Conservation (phyloP, 2,888 invertebrate species). For the Ptilodon capucinus region DNA sequence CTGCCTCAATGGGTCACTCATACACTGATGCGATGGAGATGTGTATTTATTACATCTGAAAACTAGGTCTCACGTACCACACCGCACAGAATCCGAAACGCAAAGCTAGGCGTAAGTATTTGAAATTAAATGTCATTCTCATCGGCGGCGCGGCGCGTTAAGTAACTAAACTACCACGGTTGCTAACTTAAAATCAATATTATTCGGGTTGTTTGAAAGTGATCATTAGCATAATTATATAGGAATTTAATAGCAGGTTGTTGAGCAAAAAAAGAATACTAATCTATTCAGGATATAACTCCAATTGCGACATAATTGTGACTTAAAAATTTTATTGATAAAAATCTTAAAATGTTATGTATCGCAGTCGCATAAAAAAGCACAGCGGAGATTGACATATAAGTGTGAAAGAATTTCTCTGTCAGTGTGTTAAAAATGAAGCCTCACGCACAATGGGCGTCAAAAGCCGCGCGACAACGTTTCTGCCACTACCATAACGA, state of each 20-base stretch:
- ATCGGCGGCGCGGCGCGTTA: slow-evolving; percentile 19
- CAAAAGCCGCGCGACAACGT: too few relatives aligned
- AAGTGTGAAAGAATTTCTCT: slow-evolving; percentile 26
- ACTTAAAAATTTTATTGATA: not conserved
- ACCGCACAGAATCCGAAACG: slow-evolving; percentile 27
- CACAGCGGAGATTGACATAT: slow-evolving; percentile 19
- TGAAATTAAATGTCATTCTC: slow-evolving; percentile 33
- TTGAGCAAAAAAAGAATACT: slow-evolving; percentile 14
- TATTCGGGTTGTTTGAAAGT: slow-evolving; percentile 24
- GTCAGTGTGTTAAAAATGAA: slow-evolving; percentile 9
- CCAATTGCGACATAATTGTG: not conserved
- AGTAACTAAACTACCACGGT: slow-evolving; percentile 24
- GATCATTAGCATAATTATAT: slow-evolving; percentile 20
- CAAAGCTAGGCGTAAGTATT: slow-evolving; percentile 32
- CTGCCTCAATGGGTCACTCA: slow-evolving; percentile 24
- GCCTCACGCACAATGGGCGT: too few relatives aligned
- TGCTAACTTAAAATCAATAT: slow-evolving; percentile 19
- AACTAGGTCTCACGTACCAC: slow-evolving; percentile 41
- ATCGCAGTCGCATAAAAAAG: not conserved
- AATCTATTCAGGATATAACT: not conserved
- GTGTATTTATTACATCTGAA: slow-evolving; percentile 36
- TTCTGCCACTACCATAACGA: too few relatives aligned
- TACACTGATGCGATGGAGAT: slow-evolving; percentile 26
- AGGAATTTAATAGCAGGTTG: slow-evolving; percentile 14
- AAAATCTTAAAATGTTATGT: not conserved